Evolutionary conservation across 2,797 vertebrate species (phyloP).

Genomic region (Oceanodroma leucorhoa): DNA sequence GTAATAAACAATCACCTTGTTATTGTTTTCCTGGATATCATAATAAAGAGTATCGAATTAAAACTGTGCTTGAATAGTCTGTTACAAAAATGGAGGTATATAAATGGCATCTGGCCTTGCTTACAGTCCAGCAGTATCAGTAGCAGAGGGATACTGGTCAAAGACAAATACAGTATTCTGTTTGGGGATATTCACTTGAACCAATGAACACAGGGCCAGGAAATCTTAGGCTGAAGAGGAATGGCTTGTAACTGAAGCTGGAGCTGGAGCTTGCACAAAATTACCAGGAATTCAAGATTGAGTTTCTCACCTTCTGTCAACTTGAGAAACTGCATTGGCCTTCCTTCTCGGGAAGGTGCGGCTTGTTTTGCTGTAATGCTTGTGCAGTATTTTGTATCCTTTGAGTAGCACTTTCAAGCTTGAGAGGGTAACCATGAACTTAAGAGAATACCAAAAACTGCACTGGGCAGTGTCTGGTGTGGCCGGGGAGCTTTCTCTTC

Average conservation of each 20-base stretch:
- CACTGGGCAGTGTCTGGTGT: neutral
- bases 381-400: neutral
- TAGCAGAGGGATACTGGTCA: neutral
- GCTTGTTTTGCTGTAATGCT: neutral
- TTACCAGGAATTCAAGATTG: neutral
- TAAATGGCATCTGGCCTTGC: neutral
- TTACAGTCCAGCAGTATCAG: neutral
- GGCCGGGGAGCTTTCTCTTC: neutral
- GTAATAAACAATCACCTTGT: constrained; percentile 58
- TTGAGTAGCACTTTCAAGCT: neutral
- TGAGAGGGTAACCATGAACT: neutral
- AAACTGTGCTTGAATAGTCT: constrained; percentile 48
- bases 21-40: constrained; percentile 53
- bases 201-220: neutral
- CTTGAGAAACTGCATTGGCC: neutral
- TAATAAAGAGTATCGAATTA: constrained; percentile 51
- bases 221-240: neutral
- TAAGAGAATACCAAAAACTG: neutral
- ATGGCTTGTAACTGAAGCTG: neutral
- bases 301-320: neutral
- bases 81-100: neutral
- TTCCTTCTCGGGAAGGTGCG: neutral
- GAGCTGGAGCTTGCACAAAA: neutral
- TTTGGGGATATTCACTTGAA: neutral
- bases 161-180: neutral